Evolutionary conservation across 2,113 vertebrate species (phyloP).

Genomic region (Ciconia boyciana): DNA sequence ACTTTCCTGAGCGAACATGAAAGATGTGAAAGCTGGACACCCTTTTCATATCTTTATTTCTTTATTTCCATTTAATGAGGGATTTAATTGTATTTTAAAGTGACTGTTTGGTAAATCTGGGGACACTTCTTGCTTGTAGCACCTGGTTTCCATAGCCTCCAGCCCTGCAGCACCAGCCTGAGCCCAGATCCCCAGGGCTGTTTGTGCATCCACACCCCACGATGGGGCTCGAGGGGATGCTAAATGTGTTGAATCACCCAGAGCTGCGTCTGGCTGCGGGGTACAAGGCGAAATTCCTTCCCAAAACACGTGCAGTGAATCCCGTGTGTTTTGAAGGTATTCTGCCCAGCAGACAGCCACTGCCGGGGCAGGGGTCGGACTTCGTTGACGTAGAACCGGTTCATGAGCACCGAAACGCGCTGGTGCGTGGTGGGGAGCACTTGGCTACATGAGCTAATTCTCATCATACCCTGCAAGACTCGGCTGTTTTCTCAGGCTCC

Average conservation of each 20-base stretch:
- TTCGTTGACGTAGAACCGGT: rapidly evolving
- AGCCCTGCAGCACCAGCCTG: not conserved
- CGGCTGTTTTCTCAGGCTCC: not conserved
- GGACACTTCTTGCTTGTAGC: not conserved
- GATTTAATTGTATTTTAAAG: not conserved
- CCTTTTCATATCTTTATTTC: not conserved
- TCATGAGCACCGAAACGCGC: rapidly evolving
- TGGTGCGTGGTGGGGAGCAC: not conserved
- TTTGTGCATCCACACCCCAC: rapidly evolving
- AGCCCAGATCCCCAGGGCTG: not conserved
- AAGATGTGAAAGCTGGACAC: not conserved
- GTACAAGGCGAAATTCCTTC: not conserved
- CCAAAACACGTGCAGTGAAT: not conserved
- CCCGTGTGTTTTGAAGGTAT: not conserved
- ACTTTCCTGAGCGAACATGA: rapidly evolving
- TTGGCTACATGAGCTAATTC: not conserved
- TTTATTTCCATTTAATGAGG: not conserved
- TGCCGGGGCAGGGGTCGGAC: not conserved
- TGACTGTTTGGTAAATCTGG: not conserved
- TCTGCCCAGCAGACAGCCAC: not conserved
- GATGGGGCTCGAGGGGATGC: not conserved
- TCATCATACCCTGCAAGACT: not conserved
- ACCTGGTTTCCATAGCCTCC: not conserved
- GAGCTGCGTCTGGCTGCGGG: rapidly evolving
- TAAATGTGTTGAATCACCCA: not conserved